These are phyloP conservation scores for Anas platyrhynchos DNA, from an alignment of 2,113 vertebrate species.

Conservation along the genomic window DNA sequence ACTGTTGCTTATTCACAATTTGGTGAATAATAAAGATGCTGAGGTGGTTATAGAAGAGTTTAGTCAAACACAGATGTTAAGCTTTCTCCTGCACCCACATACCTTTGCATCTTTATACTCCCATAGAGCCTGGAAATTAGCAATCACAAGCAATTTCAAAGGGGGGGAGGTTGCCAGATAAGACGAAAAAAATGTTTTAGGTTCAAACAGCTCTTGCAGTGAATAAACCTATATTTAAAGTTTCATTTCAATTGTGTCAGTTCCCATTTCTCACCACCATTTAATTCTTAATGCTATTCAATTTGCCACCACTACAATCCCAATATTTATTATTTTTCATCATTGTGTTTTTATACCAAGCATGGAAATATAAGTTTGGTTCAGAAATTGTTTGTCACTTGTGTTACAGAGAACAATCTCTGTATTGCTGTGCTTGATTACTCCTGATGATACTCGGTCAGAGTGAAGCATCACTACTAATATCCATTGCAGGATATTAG, in stretches of 20 bases:
- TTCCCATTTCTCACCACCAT: constrained; percentile 51
- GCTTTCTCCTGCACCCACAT: background rate
- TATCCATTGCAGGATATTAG: background rate
- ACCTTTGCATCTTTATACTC: background rate
- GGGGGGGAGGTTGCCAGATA: background rate
- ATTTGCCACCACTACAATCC: background rate
- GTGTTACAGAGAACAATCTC: background rate
- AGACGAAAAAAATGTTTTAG: background rate
- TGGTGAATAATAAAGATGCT: background rate
- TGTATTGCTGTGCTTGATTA: constrained; percentile 5
- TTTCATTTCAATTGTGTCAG: constrained; percentile 49
- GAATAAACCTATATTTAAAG: constrained; percentile 21
- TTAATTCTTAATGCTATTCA: constrained; percentile 48
- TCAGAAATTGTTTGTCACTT: constrained; percentile 14
- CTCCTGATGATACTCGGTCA: background rate
- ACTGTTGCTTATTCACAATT: background rate
- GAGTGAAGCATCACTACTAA: background rate
- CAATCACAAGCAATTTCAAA: background rate
- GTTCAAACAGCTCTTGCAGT: background rate
- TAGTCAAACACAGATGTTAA: background rate
- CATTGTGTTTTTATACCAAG: background rate
- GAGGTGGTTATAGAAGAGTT: background rate
- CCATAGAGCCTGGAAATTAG: background rate
- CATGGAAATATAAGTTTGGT: constrained; percentile 9
- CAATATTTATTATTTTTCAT: constrained; percentile 9